Evolutionary conservation across 2,797 vertebrate species (phyloP), one percentile per base, ranked within the genome.

Genomic region (Melanotaenia parkinsoni): DNA sequence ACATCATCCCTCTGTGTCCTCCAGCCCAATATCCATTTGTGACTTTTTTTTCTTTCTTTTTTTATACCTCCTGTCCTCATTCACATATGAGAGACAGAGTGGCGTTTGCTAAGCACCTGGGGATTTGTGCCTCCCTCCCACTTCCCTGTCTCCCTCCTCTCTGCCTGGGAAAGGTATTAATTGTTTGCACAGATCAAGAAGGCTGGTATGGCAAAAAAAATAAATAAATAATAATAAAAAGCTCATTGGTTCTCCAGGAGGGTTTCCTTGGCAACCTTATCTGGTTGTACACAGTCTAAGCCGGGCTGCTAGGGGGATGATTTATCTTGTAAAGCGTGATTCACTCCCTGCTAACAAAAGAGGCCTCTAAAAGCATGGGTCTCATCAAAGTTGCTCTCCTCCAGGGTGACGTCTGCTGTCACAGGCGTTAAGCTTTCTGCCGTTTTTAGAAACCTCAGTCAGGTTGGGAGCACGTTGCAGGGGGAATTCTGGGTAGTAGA

Each of bases 191-290:
- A 85, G 86, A 92, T 88, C 69, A 78, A 86, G 86, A 70, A 85
- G 72, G 76, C 74, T 77, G 81, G 35, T 68, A 77, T 63, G 38
- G 77, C 57, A 58, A 76, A 78, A 80, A 79, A 59, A 76, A 53
- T 67, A 72, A 60, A 35, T 26, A 56, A 22, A 53, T 16, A 56
- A 56, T 16, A 73, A 63, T 67, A 82, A 75, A 80, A 58, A 33
- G 13, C 88, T 87, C 76, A 88, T 92, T 93, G 93, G 93, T 85
- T 92, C 83, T 82, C 83, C 80, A 64, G 72, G 72, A 87, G 88
- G 83, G 94, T 95, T 95, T 93, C 94, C 93, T 90, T 90, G 93
- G 94, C 91, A 95, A 95, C 93, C 86, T 89, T 94, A 94, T 95
- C 94, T 85, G 88, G 90, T 88, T 89, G 93, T 94, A 94, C 88